These are phyloP conservation scores for Pterophyllum scalare DNA, from an alignment of 2,113 vertebrate genomes.

Conservation along the genomic window DNA sequence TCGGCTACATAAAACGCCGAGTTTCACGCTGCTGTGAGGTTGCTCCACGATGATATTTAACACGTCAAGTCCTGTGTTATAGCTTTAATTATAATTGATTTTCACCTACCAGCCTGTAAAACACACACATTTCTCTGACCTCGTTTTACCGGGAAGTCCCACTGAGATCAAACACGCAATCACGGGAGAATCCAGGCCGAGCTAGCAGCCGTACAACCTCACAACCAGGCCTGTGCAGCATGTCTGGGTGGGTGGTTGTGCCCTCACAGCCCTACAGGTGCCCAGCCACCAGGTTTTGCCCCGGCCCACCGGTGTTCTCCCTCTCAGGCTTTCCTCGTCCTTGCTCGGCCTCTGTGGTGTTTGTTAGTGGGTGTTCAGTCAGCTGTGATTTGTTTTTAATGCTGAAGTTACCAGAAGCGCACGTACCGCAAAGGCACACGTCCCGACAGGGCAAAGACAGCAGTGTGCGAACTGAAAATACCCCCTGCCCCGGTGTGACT, in stretches of 20 bases:
- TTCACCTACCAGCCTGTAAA: too few species aligned
- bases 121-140: too few species aligned
- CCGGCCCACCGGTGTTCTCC: not conserved
- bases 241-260: not conserved
- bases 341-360: not conserved
- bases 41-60: too few species aligned
- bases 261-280: not conserved
- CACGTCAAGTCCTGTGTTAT: not conserved
- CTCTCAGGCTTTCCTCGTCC: too few species aligned
- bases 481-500: not conserved
- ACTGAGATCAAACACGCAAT: too few species aligned
- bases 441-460: not conserved
- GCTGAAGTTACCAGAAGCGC: not conserved
- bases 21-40: not conserved
- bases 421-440: not conserved
- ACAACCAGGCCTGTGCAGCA: not conserved
- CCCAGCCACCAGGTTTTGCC: not conserved
- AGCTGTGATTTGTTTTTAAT: constrained; percentile 2
- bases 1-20: not conserved
- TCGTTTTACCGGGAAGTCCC: too few species aligned
- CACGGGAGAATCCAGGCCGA: not conserved
- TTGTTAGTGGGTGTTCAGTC: too few species aligned
- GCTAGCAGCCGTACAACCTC: not conserved
- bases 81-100: too few species aligned
- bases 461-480: not conserved